Evolutionary conservation across 2,888 invertebrate species (phyloP).

Genomic region (Melipona beecheii): DNA sequence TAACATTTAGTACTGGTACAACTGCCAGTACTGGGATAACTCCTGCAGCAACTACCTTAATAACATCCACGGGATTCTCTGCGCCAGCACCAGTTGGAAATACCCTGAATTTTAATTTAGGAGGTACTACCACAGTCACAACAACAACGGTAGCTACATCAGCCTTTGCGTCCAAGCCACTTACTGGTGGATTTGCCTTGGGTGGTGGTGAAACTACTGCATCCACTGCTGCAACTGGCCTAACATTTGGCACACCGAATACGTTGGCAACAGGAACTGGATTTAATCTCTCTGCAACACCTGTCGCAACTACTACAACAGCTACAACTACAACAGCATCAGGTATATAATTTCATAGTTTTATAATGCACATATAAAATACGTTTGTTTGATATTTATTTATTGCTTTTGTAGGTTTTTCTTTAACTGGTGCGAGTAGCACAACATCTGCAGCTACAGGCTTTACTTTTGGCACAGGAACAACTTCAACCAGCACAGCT

Average conservation of each 20-base stretch:
- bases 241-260: conserved; percentile 69
- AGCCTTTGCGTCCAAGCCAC: conserved; percentile 61
- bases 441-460: conserved; percentile 60
- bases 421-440: conserved; percentile 45
- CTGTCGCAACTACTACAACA: conserved; percentile 58
- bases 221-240: conserved; percentile 47
- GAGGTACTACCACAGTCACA: conserved; percentile 54
- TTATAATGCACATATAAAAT: background rate
- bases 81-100: conserved; percentile 28
- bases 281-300: conserved; percentile 59
- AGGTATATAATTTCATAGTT: conserved; percentile 37
- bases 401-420: conserved; percentile 56
- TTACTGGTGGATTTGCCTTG: conserved; percentile 69
- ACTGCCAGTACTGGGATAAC: conserved; percentile 44
- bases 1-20: conserved; percentile 57
- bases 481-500: conserved; percentile 57
- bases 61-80: conserved; percentile 51
- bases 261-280: conserved; percentile 58
- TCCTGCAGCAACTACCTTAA: conserved; percentile 48
- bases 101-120: conserved; percentile 64
- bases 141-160: conserved; percentile 59
- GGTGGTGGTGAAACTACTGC: conserved; percentile 48
- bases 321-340: conserved; percentile 60
- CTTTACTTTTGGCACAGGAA: conserved; percentile 66
- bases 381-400: conserved; percentile 1